These are phyloP conservation scores for Trichonephila clavipes DNA, from an alignment of 1,140 invertebrate species.

Conservation along the genomic window DNA sequence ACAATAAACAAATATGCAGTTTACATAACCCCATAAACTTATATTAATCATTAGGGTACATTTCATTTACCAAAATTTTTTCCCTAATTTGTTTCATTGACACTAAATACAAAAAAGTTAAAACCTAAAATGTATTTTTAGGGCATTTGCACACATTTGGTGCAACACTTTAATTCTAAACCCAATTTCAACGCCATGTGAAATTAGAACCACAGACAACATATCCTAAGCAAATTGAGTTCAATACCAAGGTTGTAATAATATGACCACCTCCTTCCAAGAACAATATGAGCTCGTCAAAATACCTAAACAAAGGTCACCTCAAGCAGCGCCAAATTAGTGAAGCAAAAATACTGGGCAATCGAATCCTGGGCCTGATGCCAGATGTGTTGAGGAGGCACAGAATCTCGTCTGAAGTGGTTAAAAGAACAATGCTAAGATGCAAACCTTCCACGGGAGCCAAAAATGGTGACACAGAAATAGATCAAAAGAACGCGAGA, in stretches of 20 bases:
- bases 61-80: no score
- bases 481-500: slow-evolving; percentile 55
- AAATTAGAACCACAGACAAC: no score
- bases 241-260: neutral
- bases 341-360: slow-evolving; percentile 63
- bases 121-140: no score
- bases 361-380: slow-evolving; percentile 27
- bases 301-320: slow-evolving; percentile 49
- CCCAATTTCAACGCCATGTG: no score
- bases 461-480: slow-evolving; percentile 52
- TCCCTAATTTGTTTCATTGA: no score
- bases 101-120: no score
- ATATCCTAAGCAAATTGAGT: neutral
- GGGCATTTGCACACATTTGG: no score
- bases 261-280: neutral
- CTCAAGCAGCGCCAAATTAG: slow-evolving; percentile 25
- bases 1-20: no score
- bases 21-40: no score
- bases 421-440: slow-evolving; percentile 62
- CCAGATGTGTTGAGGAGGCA: slow-evolving; percentile 52
- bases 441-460: neutral
- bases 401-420: slow-evolving; percentile 30
- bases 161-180: no score
- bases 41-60: no score
- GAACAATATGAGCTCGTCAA: slow-evolving; percentile 33